Base-by-base conservation (phyloP, 2,888 invertebrate species). In the Pammene fasciana region DNA sequence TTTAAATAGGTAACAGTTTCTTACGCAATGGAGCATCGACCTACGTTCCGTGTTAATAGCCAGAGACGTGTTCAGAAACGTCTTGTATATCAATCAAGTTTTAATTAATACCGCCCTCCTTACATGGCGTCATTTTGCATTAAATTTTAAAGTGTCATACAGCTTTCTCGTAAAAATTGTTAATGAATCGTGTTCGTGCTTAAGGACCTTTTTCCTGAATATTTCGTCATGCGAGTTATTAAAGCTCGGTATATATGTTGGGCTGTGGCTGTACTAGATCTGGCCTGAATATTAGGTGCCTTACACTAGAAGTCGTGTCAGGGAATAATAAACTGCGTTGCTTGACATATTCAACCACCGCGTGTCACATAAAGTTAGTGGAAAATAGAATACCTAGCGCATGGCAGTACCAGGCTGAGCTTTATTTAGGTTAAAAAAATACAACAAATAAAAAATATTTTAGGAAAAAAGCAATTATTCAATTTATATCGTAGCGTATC, bases 1-100 rank as follows among this genome's bases (percentile, higher is more conserved):
- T 90, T 90, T 88, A 87, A 89, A 88, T 87, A 87, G 86, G 86
- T 87, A 90, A 89, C 87, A 86, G 87, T 84, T 86, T 85, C 87
- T 90, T 89, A 86, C 85, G 87, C 87, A 89, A 91, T 82, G 83
- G 84, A 85, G 83, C 90, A 84, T 84, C 88, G 90, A 90, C 89
- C 92, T 84, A 79, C 75, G 78, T 73, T 76, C 79, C 73, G 67
- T 75, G 79, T 79, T 83, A 84, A 85, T 83, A 82, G 81, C 78
- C 75, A 74, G 75, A 82, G 79, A 79, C 82, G 82, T 83, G 82
- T 84, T 82, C 78, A 81, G 83, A 84, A 84, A 80, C 78, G 67
- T 68, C 72, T 72, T 73, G 77, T 78, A 78, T 82, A 83, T 83
- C 82, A 84, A 84, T 84, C 84, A 83, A 75, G 71, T 67, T 72